Conservation (phyloP, 2,888 invertebrate species). For the Drosophila paramelanica region DNA sequence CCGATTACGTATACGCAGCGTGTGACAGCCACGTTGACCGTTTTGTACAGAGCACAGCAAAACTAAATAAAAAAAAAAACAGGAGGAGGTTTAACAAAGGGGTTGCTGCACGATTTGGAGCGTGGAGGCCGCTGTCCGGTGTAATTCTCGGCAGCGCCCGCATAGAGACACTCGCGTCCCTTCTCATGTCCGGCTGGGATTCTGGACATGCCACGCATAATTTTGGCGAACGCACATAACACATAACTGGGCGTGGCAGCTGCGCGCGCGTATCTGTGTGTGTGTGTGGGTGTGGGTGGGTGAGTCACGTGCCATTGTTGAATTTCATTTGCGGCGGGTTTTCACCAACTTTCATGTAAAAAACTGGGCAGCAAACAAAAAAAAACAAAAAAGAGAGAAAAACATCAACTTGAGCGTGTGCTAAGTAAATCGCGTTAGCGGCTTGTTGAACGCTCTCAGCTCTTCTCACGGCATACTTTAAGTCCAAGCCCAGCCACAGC, state of each 20-base stretch:
- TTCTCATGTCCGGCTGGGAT: conserved; percentile 27
- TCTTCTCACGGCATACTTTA: not conserved
- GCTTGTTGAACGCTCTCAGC: conserved; percentile 20
- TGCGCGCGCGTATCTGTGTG: not conserved
- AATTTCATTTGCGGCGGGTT: conserved; percentile 34
- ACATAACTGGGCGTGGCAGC: conserved; percentile 16
- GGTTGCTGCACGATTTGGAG: conserved; percentile 1
- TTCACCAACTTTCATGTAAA: conserved; percentile 24
- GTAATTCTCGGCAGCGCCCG: conserved; percentile 12
- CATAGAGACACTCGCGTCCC: conserved; percentile 16
- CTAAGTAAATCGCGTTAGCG: conserved; percentile 55
- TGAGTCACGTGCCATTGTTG: conserved; percentile 49
- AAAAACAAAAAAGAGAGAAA: not conserved
- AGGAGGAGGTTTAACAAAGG: conserved; percentile 26
- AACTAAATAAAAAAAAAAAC: conserved; percentile 4
- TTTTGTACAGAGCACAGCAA: conserved; percentile 31
- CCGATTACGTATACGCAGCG: conserved; percentile 74
- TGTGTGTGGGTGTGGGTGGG: conserved; percentile 22
- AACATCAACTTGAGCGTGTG: conserved; percentile 6
- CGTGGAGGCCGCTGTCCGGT: not conserved
- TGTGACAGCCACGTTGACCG: conserved; percentile 46
- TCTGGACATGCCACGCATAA: conserved; percentile 38
- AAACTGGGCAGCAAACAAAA: conserved; percentile 10
- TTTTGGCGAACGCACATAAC: conserved; percentile 18
- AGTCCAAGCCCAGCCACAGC: conserved; percentile 7